Evolutionary conservation across 2,888 invertebrate genomes (phyloP), one percentile per base, ranked within the genome.

Genomic region (Bellardia pandia): DNA sequence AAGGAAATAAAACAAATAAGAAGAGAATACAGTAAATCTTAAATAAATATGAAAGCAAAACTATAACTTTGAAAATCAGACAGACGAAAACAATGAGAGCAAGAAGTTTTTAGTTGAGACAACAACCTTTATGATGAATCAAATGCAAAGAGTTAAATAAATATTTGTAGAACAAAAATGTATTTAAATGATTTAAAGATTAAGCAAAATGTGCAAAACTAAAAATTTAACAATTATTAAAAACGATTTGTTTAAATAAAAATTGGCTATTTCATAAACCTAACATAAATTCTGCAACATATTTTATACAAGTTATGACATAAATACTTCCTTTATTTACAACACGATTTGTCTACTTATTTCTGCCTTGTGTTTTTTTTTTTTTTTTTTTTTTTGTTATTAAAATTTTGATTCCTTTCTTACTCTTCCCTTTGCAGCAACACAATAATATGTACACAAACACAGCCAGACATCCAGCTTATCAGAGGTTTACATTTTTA

Each of bases 401-500:
- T 48, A 14, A 45, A 45, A 51, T 51, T 51, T 51, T n/a, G n/a
- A 51, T n/a, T n/a, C 13, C 16, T 40, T 16, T 23, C 30, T 14
- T 3, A 9, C 13, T 33, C 7, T 4, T 56, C 56, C 16, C 56
- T 8, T 56, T 16, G 3, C 3, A 23, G 33, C 40, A 42, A 5
- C 33, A 66, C 16, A 40, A 45, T 30, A 13, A 45, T 30, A 13
- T 23, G 1, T 5, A 42, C 56, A 37, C 23, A 64, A 74, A 58
- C 30, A 58, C 60, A 45, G 37, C 33, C 16, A 76, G 71, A 75
- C 81, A 68, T 48, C 77, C 77, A 48, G 83, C 78, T 86, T 86
- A 86, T 76, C 76, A 48, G 8, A 5, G 77, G 66, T 68, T 86
- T 81, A 68, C 66, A 69, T 81, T 74, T 78, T 53, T 81, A 13